Base-by-base conservation (phyloP, 2,888 invertebrate species). In the Luperina testacea region DNA sequence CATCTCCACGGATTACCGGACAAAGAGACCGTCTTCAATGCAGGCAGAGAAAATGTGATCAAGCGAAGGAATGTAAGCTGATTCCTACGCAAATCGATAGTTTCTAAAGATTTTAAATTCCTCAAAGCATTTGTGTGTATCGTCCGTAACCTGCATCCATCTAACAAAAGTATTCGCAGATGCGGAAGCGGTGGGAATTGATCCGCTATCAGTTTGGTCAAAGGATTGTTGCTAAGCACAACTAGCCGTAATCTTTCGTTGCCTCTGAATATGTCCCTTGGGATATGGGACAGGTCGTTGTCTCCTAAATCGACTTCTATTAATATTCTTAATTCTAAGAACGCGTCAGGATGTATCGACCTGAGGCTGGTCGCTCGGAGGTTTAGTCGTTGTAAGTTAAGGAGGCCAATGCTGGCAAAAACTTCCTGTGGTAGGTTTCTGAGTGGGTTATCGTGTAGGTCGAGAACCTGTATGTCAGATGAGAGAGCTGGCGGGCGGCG, bases 1-100 rank as follows among this genome's bases (percentile, higher is more conserved):
- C 99, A 99, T 91, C 97, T 97, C 99, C 99, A 99, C 9, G 98
- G 98, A 94, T 99, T 99, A 53, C 98, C 98, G 85, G 98, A 98
- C 75, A 99, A 94, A 20, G 98, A 97, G 57, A 99, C 97, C 3
- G 98, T 98, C 95, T 98, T 99, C 81, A 99, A 97, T 89, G 98
- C 98, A 63, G 97, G 97, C 91, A 98, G 97, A 82, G 98, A 98
- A 93, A 98, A 96, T 59, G 96, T 96, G 93, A 95, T 96, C 95
- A 96, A 94, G 97, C 95, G 97, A 93, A 97, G 94, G 94, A 96
- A 96, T 94, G 98, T 98, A 84, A 99, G 97, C 89, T 98, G 97
- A 96, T 99, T 99, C 91, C 98, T 97, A 93, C 98, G 98, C 86
- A 99, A 97, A 95, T 98, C 98, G 89, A 99, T 97, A 59, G 98